Evolutionary conservation across 2,888 invertebrate species (phyloP).

Genomic region (Parnassius apollo): DNA sequence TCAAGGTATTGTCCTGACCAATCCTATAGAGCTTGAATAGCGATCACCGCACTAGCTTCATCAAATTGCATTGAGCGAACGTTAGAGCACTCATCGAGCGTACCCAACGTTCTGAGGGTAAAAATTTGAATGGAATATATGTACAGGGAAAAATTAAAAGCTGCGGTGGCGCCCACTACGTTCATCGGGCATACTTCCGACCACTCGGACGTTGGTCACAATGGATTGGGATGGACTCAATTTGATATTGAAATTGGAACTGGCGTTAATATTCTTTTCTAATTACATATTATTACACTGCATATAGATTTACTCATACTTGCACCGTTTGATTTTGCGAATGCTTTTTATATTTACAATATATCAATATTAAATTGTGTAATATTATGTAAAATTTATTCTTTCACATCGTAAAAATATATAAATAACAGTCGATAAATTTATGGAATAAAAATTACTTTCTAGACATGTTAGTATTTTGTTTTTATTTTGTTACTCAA

Average conservation of each 20-base stretch:
- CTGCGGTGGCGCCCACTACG: conserved; percentile 50
- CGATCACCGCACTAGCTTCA: conserved; percentile 67
- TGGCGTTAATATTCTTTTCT: conserved; percentile 45
- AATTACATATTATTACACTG: conserved; percentile 13
- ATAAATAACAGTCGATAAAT: no score
- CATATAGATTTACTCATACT: no score
- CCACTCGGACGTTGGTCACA: conserved; percentile 66
- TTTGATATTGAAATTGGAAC: conserved; percentile 74
- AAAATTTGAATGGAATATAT: conserved; percentile 78
- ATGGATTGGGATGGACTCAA: conserved; percentile 62
- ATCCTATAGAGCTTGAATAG: conserved; percentile 70
- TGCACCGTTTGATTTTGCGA: no score
- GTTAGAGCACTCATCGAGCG: conserved; percentile 73
- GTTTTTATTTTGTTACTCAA: no score
- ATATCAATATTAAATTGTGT: no score
- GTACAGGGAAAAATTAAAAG: conserved; percentile 53
- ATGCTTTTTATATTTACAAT: no score
- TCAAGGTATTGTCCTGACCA: conserved; percentile 69
- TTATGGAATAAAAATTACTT: no score
- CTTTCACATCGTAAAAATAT: no score
- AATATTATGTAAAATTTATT: no score
- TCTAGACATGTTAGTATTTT: no score
- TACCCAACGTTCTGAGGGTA: conserved; percentile 63
- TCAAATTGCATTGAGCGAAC: conserved; percentile 77
- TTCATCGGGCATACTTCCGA: conserved; percentile 64